Percentiles rank a stretch among this genome's conserved stretches.
These are phyloP conservation scores for Diaphora mendica DNA, from an alignment of 2,888 invertebrate species.

Conservation along the genomic window DNA sequence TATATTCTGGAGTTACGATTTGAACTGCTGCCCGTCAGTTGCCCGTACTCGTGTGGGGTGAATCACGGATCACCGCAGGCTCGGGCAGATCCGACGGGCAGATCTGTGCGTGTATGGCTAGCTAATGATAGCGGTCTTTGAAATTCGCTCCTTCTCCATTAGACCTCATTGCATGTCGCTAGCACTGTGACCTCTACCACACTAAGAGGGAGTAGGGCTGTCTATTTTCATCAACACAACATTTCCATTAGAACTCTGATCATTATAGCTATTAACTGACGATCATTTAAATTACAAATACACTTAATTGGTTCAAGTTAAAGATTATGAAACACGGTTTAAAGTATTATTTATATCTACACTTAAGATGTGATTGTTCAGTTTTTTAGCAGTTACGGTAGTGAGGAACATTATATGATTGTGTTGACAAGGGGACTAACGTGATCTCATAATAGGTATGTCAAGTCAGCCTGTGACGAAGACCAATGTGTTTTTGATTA, in stretches of 20 bases:
- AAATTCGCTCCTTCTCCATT: background rate
- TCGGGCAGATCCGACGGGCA: too few species aligned
- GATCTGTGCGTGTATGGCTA: too few species aligned
- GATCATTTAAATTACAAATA: slow-evolving; percentile 27
- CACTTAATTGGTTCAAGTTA: slow-evolving; percentile 18
- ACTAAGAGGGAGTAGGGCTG: slow-evolving; percentile 5
- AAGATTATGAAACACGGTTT: background rate
- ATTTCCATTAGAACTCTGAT: slow-evolving; percentile 49
- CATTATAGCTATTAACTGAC: slow-evolving; percentile 43
- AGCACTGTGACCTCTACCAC: slow-evolving; percentile 11
- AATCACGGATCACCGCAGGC: too few species aligned
- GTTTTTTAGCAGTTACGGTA: background rate
- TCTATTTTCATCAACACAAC: slow-evolving; percentile 39
- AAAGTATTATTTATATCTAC: background rate
- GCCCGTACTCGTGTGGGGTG: too few species aligned
- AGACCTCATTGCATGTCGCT: background rate
- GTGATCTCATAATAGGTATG: background rate
- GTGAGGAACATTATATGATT: background rate
- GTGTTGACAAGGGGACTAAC: background rate
- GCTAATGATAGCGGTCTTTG: background rate
- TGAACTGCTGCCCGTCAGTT: too few species aligned
- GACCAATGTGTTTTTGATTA: background rate
- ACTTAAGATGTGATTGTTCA: background rate
- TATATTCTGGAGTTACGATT: too few species aligned
- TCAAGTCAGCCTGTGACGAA: background rate